Evolutionary conservation across 1,140 invertebrate species (phyloP).

Genomic region (Potamilus streckersoni): DNA sequence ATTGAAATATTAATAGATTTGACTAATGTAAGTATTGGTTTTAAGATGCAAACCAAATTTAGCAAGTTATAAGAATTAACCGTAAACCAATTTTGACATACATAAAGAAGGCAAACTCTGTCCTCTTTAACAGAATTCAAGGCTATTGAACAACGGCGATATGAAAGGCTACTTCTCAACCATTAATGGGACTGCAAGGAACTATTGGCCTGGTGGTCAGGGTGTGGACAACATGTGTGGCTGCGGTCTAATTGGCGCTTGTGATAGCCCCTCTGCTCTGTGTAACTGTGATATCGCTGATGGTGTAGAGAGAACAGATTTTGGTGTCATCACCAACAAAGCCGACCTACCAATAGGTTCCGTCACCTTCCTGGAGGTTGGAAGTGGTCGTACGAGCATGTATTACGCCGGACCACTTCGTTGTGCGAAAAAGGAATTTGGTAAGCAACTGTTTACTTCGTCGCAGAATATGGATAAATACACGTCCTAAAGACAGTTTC

Average conservation of each 20-base stretch:
- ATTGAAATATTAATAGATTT: too few species aligned
- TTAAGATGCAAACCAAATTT: too few species aligned
- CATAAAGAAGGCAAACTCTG: too few species aligned
- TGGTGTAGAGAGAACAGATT: slow-evolving; percentile 22
- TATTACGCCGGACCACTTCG: slow-evolving; percentile 13
- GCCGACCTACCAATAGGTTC: slow-evolving; percentile 16
- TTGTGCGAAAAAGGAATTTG: slow-evolving; percentile 12
- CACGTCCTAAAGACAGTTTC: too few species aligned
- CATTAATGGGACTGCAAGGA: neutral
- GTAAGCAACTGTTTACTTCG: neutral
- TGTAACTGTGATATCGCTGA: slow-evolving; percentile 32
- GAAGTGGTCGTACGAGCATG: neutral
- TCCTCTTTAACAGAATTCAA: slow-evolving; percentile 13
- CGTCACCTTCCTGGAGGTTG: slow-evolving; percentile 14
- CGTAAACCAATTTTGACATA: too few species aligned
- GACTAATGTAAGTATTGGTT: too few species aligned
- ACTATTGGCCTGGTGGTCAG: slow-evolving; percentile 25
- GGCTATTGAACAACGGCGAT: slow-evolving; percentile 13
- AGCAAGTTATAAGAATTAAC: too few species aligned
- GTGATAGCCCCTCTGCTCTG: neutral
- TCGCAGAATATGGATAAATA: too few species aligned
- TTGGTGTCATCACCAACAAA: slow-evolving; percentile 19
- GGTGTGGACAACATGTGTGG: slow-evolving; percentile 8
- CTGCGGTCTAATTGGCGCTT: slow-evolving; percentile 11
- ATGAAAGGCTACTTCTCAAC: slow-evolving; percentile 14